phyloP scores from a whole-genome alignment of 2,888 invertebrate species.

The Drosophila kambysellisi region DNA sequence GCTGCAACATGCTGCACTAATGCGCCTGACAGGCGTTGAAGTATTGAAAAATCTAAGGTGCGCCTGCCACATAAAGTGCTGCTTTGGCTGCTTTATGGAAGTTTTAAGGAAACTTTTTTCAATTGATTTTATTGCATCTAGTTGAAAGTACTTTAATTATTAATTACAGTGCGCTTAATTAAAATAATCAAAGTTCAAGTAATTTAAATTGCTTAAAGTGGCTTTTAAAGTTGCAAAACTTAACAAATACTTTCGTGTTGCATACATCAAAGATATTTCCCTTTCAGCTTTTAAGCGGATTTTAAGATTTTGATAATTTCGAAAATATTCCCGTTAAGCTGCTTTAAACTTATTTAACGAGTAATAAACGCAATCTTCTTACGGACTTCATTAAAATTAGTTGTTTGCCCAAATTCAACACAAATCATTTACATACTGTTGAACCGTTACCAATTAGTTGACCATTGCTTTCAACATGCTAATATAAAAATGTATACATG shows the following conservation, averaged over 20 bases:
- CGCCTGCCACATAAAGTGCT: background rate
- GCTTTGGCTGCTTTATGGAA: no score
- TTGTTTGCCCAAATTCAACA: background rate
- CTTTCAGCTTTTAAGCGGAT: background rate
- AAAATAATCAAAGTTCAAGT: background rate
- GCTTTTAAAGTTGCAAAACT: background rate
- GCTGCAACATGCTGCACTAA: constrained; percentile 17
- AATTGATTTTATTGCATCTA: background rate
- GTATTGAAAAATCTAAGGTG: constrained; percentile 3
- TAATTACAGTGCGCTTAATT: background rate
- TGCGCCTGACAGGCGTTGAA: constrained; percentile 3
- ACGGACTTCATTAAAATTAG: background rate
- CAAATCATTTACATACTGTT: constrained; percentile 4
- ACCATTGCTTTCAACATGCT: constrained; percentile 8
- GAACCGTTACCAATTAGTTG: constrained; percentile 21
- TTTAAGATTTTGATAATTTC: background rate
- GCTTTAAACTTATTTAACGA: background rate
- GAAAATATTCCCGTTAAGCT: background rate
- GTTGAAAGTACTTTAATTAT: background rate
- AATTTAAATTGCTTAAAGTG: background rate
- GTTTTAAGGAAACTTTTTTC: background rate
- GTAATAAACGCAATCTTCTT: background rate
- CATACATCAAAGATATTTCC: background rate
- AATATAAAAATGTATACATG: constrained; percentile 22
- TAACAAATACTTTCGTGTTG: background rate